Evolutionary conservation across 1,140 invertebrate genomes (phyloP), one percentile per base, ranked within the genome.

Genomic region (Sipha flava): DNA sequence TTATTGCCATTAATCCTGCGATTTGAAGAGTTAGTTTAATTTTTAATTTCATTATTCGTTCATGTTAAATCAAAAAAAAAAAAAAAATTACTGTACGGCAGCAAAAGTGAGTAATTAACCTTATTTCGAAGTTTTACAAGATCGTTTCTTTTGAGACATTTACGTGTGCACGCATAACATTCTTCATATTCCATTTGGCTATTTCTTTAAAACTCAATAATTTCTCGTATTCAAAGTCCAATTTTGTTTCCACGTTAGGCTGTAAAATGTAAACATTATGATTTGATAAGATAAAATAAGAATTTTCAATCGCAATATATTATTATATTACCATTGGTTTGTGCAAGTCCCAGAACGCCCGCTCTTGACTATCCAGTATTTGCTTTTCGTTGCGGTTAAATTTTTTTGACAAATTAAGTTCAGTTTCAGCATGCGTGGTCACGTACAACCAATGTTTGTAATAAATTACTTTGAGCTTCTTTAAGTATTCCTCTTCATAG

Each of bases 361-460:
- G 88, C 86, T 99, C 98, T 86, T 99, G 98, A 84, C 96, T 98
- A 86, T 99, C 98, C 26, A 99, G 85, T 37, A 99, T 96, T 87
- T 99, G 99, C 59, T 97, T 87, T 86, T 99, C 98, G 81, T 98
- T 85, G 85, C 99, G 99, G 85, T 99, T 97, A 66, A 97, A 88
- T 84, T 99, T 99, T 86, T 99, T 99, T 86, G 99, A 98, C 34
- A 99, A 97, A 89, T 98, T 97, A 84, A 88, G 90, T 84, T 91
- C 90, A 3, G 90, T 90, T 84, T 87, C 86, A 83, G 82, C 93
- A 88, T 99, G 98, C 96, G 99, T 98, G 86, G 98, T 99, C 82
- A 99, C 99, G 85, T 99, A 99, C 87, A 99, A 97, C 98, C 98
- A 99, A 86, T 99, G 99, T 47, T 97, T 87, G 16, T 94, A 97